Conservation (phyloP, 2,797 vertebrate species). For the Bradypodion pumilum region DNA sequence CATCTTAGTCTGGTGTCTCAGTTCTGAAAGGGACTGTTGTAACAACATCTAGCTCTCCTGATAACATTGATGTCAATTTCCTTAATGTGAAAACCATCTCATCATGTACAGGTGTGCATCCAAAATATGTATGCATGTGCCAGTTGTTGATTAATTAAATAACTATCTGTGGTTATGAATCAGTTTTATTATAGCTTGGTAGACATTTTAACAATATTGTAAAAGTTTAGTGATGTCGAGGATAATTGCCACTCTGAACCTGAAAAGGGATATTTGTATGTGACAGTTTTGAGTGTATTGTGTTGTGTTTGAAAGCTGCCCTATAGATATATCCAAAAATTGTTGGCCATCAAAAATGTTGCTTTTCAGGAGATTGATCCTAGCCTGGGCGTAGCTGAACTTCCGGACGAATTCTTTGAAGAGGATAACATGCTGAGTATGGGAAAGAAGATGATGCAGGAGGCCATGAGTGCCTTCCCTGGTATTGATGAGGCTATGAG, state of each 20-base stretch:
- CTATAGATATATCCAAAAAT: not conserved
- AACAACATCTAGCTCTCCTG: no score
- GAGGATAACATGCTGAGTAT: slow-evolving; percentile 97
- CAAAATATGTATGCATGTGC: no score
- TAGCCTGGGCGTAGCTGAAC: slow-evolving; percentile 91
- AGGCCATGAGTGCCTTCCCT: slow-evolving; percentile 95
- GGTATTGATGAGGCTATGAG: slow-evolving; percentile 97
- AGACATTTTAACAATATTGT: not conserved
- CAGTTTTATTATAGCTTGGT: not conserved
- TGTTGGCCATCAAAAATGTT: not conserved
- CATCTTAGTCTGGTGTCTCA: no score
- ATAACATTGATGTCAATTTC: no score
- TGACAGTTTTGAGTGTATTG: not conserved
- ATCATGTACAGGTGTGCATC: no score
- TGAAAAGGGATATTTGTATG: not conserved
- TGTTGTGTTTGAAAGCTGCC: not conserved
- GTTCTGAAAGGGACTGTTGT: no score
- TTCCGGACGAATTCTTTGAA: slow-evolving; percentile 95
- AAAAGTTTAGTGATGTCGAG: not conserved
- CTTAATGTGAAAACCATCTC: no score
- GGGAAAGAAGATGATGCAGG: slow-evolving; percentile 99
- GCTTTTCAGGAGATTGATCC: slow-evolving; percentile 90
- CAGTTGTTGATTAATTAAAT: no score
- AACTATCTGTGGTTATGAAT: not conserved
- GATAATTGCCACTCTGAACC: not conserved